Base-by-base conservation (phyloP, 2,797 vertebrate genomes). In the Schizopygopsis pylzovi region DNA sequence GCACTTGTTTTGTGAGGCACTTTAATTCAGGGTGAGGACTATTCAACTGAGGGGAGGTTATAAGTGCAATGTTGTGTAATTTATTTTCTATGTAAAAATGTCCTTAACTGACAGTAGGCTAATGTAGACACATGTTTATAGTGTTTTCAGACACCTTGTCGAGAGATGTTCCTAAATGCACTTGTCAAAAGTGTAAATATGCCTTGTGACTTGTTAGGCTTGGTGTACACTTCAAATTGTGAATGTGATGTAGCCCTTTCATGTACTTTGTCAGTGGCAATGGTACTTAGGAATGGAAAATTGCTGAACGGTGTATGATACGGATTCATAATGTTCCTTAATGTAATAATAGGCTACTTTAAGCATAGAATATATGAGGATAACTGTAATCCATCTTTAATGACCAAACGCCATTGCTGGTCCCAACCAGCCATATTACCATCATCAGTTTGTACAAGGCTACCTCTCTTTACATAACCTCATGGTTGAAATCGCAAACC, bases 11-110 rank as follows among this genome's bases (percentile, higher is more conserved):
- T 78, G 68, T 87, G 88, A 88, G 28, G 84, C 90, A 89, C 90
- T 91, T 91, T 91, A 90, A 86, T 72, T 45, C 61, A 63, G 61
- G 63, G 59, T 82, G 67, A 49, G 70, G 56, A 82, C n/a, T 82
- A 75, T 79, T 47, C 81, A 79, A 77, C 84, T 83, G 52, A 86
- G 61, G 13, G 54, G 75, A 43, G 61, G 68, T 85, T 87, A 79
- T 85, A 89, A 90, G 90, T 93, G 90, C 91, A 92, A 90, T 93
- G 89, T 89, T 79, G 83, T 76, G 89, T 65, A 20, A 88, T 79
- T 86, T 83, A 77, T 84, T 89, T 80, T 85, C 43, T 83, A 85
- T 70, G 63, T 43, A 82, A 73, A 88, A 82, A 82, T 25, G 65
- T 75, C 63, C 79, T 83, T 82, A 71, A 49, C 52, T 70, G 65